Percentiles rank a stretch among this genome's conserved stretches.
Evolutionary conservation across 1,140 invertebrate species (phyloP).

Genomic region (Drosophila watanabei): DNA sequence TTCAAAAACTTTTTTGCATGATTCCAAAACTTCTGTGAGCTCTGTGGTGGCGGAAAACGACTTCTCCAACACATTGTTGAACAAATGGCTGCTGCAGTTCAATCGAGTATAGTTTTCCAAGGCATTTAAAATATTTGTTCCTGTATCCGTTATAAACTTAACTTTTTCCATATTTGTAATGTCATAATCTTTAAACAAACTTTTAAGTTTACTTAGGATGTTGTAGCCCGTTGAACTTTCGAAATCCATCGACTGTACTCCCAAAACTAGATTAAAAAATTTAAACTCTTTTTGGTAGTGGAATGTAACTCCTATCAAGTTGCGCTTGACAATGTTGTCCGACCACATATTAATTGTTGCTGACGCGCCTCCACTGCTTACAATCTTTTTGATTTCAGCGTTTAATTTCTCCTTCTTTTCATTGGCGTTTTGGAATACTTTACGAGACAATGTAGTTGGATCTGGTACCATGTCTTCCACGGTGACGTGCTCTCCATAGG

Average conservation of each 20-base stretch:
- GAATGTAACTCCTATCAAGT: background rate
- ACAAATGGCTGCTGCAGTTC: too few relatives aligned
- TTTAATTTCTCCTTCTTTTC: background rate
- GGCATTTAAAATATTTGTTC: background rate
- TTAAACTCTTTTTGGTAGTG: background rate
- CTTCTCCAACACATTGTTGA: background rate
- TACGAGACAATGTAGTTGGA: too few relatives aligned
- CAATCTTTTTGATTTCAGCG: background rate
- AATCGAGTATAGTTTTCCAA: background rate
- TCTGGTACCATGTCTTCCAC: too few relatives aligned
- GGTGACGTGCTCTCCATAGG: too few relatives aligned
- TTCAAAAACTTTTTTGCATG: background rate
- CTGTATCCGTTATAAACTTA: background rate
- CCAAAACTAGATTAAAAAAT: background rate
- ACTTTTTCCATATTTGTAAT: slow-evolving; percentile 2
- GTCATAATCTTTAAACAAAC: too few relatives aligned
- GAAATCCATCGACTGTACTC: background rate
- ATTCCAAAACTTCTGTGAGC: background rate
- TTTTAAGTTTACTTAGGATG: background rate
- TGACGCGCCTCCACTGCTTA: background rate
- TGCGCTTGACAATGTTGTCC: background rate
- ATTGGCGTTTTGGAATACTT: too few relatives aligned
- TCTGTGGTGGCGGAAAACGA: background rate
- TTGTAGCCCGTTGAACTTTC: background rate
- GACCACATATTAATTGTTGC: slow-evolving; percentile 5